Conservation (phyloP, 2,113 vertebrate genomes). For the Toxotes chatareus region DNA sequence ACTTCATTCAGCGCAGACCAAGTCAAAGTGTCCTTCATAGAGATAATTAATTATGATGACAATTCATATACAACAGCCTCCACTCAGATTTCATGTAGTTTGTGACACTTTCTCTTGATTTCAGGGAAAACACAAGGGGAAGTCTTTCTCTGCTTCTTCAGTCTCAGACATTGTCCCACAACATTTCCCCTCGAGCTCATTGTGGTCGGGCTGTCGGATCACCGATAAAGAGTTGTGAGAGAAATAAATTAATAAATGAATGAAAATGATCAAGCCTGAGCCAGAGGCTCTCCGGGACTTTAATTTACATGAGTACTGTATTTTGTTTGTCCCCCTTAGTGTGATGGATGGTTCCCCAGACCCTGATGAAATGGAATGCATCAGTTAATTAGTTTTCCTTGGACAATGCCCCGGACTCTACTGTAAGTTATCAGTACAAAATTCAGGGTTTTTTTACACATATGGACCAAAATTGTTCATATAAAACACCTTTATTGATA, state of each 20-base stretch:
- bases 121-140: neutral
- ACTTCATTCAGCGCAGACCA: neutral
- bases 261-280: conserved; percentile 69
- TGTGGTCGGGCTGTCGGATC: conserved; percentile 31
- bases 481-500: neutral
- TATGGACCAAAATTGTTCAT: neutral
- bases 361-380: conserved; percentile 82
- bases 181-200: conserved; percentile 42
- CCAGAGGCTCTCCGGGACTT: conserved; percentile 66
- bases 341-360: conserved; percentile 80
- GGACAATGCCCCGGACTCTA: conserved; percentile 63
- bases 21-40: neutral
- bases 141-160: conserved; percentile 30
- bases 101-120: conserved; percentile 31
- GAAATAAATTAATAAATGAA: conserved; percentile 70
- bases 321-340: conserved; percentile 77
- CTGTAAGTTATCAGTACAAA: conserved; percentile 27
- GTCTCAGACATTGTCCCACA: conserved; percentile 35
- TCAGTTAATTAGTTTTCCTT: conserved; percentile 84
- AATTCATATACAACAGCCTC: neutral
- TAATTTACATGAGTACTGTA: conserved; percentile 82
- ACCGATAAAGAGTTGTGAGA: conserved; percentile 57
- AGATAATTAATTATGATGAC: conserved; percentile 25
- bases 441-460: conserved; percentile 14
- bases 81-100: neutral